phyloP scores from a whole-genome alignment of 1,140 invertebrate species.

The Dryas iulia region DNA sequence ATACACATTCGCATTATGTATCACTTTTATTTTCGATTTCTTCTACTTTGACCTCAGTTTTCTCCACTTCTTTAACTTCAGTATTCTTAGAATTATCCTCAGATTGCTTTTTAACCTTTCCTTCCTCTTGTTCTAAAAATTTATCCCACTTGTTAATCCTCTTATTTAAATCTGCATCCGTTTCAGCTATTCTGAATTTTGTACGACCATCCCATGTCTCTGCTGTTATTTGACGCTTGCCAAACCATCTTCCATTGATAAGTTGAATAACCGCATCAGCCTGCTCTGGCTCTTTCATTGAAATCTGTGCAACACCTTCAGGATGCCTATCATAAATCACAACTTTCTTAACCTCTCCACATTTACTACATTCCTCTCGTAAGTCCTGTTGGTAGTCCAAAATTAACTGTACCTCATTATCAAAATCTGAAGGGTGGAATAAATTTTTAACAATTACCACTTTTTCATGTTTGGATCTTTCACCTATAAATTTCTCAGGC shows the following conservation, averaged over 20 bases:
- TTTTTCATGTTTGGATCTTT: slow-evolving; percentile 92
- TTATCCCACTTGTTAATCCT: slow-evolving; percentile 94
- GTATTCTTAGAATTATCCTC: background rate
- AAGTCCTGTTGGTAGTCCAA: slow-evolving; percentile 96
- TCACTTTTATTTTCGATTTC: background rate
- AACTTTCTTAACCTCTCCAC: slow-evolving; percentile 95
- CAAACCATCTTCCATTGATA: slow-evolving; percentile 96
- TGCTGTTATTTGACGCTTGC: slow-evolving; percentile 90
- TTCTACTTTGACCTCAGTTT: background rate
- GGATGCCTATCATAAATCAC: slow-evolving; percentile 96
- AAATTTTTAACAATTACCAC: slow-evolving; percentile 97
- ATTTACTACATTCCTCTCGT: slow-evolving; percentile 93
- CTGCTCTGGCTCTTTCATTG: slow-evolving; percentile 93
- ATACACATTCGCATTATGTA: slow-evolving; percentile 1
- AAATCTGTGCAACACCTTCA: slow-evolving; percentile 96
- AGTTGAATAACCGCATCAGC: slow-evolving; percentile 94
- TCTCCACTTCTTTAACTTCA: background rate
- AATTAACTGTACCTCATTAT: slow-evolving; percentile 92
- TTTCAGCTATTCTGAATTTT: slow-evolving; percentile 95
- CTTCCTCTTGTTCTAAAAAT: slow-evolving; percentile 84
- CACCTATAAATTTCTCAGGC: slow-evolving; percentile 93
- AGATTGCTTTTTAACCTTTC: slow-evolving; percentile 27
- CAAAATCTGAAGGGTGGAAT: slow-evolving; percentile 94
- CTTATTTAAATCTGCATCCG: slow-evolving; percentile 91
- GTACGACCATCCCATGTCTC: slow-evolving; percentile 97